Evolutionary conservation across 2,888 invertebrate species (phyloP).

Genomic region (Cybosia mesomella): DNA sequence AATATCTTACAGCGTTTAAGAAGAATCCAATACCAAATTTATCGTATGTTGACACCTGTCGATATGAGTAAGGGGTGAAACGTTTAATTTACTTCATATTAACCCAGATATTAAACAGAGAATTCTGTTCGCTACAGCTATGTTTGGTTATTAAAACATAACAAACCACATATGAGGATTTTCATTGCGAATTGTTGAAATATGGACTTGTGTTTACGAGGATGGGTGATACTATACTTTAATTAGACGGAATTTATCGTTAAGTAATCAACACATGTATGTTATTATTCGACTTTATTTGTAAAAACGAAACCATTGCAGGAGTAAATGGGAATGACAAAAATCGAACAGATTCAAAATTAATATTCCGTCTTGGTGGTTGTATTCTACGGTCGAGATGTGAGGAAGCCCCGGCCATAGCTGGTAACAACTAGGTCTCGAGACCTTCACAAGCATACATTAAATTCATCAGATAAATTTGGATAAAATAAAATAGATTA

Average conservation of each 20-base stretch:
- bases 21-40: slow-evolving; percentile 35
- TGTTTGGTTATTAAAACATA: neutral
- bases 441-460: too few species aligned
- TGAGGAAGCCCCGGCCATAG: too few species aligned
- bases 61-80: slow-evolving; percentile 22
- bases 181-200: neutral
- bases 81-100: slow-evolving; percentile 45
- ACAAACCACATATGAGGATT: neutral
- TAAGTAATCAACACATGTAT: neutral
- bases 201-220: neutral
- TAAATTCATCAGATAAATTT: too few species aligned
- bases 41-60: slow-evolving; percentile 35
- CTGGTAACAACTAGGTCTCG: too few species aligned
- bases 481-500: too few species aligned
- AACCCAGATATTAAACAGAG: slow-evolving; percentile 16
- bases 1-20: slow-evolving; percentile 16
- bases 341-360: too few species aligned
- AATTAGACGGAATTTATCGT: neutral
- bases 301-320: too few species aligned
- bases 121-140: neutral
- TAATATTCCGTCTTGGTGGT: too few species aligned
- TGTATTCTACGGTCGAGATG: too few species aligned
- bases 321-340: too few species aligned
- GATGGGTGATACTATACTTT: neutral
- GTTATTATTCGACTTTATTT: too few species aligned